These are phyloP conservation scores for Steinernema khuongi DNA, from an alignment of 1,140 invertebrate species.

Conservation along the genomic window DNA sequence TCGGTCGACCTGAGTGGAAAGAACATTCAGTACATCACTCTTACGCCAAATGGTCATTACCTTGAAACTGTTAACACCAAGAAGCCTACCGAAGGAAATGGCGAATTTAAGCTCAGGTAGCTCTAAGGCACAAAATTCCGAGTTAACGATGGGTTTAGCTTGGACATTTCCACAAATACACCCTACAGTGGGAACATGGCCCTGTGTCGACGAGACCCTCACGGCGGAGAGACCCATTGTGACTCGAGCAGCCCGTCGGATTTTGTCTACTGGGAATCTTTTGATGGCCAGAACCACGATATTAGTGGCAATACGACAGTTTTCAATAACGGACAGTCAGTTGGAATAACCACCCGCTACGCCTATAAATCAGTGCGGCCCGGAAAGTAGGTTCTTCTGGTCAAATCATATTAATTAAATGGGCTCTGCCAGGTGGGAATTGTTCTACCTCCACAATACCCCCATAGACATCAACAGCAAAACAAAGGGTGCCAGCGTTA, in stretches of 20 bases:
- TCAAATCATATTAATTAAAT: constrained; percentile 16
- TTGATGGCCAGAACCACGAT: constrained; percentile 18
- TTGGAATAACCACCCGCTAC: constrained; percentile 19
- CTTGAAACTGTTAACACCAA: constrained; percentile 10
- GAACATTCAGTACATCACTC: constrained; percentile 27
- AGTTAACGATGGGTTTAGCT: constrained; percentile 20
- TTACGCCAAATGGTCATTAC: constrained; percentile 24
- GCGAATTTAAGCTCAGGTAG: constrained; percentile 36
- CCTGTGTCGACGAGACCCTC: constrained; percentile 17
- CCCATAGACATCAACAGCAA: constrained; percentile 25
- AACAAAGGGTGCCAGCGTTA: background rate
- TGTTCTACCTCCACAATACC: constrained; percentile 27
- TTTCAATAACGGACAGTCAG: background rate
- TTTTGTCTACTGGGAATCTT: constrained; percentile 31
- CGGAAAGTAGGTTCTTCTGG: constrained; percentile 26
- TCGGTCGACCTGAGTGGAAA: constrained; percentile 14
- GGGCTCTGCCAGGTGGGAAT: constrained; percentile 23
- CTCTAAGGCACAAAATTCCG: background rate
- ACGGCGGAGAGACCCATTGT: constrained; percentile 19
- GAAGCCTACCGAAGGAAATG: constrained; percentile 40
- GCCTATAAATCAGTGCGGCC: constrained; percentile 31
- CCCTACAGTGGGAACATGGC: constrained; percentile 25
- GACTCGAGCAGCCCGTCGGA: constrained; percentile 22
- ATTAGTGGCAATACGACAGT: constrained; percentile 19
- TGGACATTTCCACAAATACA: constrained; percentile 11